Percentiles rank a stretch among this genome's conserved stretches.
phyloP scores from a whole-genome alignment of 2,888 invertebrate genomes.

The Eumacrocentrus americanus region DNA sequence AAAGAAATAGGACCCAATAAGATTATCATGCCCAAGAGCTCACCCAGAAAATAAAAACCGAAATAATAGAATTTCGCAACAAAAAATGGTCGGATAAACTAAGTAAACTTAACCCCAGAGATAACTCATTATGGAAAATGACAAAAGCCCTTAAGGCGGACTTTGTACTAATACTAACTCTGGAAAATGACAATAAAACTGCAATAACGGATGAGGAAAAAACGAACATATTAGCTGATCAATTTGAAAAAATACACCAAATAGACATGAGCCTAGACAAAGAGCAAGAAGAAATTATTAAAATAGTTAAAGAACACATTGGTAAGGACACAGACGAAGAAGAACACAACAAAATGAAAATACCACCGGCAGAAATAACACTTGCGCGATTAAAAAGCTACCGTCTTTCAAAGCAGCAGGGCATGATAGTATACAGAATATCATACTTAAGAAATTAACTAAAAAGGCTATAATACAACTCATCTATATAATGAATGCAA shows the following conservation, averaged over 20 bases:
- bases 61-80: constrained; percentile 21
- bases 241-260: constrained; percentile 32
- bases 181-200: constrained; percentile 1
- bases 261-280: constrained; percentile 32
- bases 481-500: neutral
- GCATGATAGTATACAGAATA: constrained; percentile 16
- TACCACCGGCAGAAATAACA: constrained; percentile 6
- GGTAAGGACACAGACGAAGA: neutral
- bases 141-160: constrained; percentile 13
- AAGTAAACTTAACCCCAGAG: constrained; percentile 16
- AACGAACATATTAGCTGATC: constrained; percentile 31
- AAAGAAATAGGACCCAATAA: constrained; percentile 15
- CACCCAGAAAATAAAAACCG: constrained; percentile 15
- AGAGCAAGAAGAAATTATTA: constrained; percentile 30
- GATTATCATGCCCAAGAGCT: neutral
- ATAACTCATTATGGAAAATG: constrained; percentile 23
- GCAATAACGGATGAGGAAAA: constrained; percentile 33
- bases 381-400: constrained; percentile 6
- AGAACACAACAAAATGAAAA: constrained; percentile 6
- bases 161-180: constrained; percentile 2
- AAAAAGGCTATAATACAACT: neutral
- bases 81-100: constrained; percentile 22
- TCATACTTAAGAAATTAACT: constrained; percentile 13
- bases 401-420: constrained; percentile 16
- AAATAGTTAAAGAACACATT: constrained; percentile 14